Base-by-base conservation (phyloP, 2,113 vertebrate species). In the Malaclemys terrapin region DNA sequence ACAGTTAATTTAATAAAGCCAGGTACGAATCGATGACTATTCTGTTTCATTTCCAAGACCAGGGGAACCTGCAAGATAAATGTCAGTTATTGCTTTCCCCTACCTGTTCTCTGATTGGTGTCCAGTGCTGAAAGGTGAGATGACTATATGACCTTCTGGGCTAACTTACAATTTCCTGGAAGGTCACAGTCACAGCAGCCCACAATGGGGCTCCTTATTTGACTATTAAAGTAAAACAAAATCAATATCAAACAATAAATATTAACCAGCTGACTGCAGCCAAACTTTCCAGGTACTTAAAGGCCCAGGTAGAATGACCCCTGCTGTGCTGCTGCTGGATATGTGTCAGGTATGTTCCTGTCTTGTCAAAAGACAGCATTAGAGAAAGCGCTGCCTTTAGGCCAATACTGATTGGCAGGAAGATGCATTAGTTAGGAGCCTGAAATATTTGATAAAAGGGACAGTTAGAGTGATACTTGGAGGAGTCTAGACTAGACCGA, bases 1-100 rank as follows among this genome's bases (percentile, higher is more conserved):
- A 88, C 87, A 93, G 91, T 88, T 94, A 86, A 85, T 95, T 95
- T 89, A 87, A 92, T 91, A 10, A 29, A 84, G 87, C 38, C 76
- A 78, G 19, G 59, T 88, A 83, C 79, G 96, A 88, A 92, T 82
- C 12, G 80, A 87, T 56, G 2, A 42, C 24, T 79, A 17, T 84
- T 96, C 69, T 87, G 19, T 14, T 38, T 89, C 56, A 91, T 86
- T 95, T 93, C 45, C 49, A 62, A 29, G 29, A 57, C 4, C 52
- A 8, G 38, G 53, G 79, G 54, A 19, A 54, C 25, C 24, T 88
- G 4, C 84, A 80, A 86, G 72, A 49, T 20, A 88, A 84, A 88
- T 42, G 80, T 2, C 6, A 79, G 11, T 2, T 80, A 38, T 85
- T 88, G 10, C 27, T 93, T 35, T 52, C 9, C 47, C 85, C 76